Conservation (phyloP, 2,113 vertebrate species). For the Varanus komodoensis region DNA sequence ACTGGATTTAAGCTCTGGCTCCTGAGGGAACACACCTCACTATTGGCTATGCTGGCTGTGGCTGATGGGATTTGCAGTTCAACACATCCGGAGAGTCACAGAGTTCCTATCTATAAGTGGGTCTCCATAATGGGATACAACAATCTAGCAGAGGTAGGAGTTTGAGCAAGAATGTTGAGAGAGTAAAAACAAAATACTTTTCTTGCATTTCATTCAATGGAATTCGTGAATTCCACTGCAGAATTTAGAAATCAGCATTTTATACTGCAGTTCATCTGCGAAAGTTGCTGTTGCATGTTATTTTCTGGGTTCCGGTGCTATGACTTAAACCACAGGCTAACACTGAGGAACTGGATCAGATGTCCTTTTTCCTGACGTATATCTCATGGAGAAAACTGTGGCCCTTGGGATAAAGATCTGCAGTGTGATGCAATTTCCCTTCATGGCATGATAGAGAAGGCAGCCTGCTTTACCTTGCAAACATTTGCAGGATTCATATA, state of each 20-base stretch:
- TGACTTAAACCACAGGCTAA: not conserved
- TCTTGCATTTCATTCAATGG: not conserved
- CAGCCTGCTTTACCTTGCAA: no score
- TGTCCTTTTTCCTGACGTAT: not conserved
- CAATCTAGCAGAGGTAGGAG: not conserved
- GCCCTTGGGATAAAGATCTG: no score
- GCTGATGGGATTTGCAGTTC: no score
- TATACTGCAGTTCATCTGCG: not conserved
- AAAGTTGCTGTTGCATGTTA: not conserved
- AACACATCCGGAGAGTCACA: no score
- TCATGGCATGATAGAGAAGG: no score
- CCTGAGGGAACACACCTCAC: not conserved
- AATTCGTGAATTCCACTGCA: no score
- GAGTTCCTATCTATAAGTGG: not conserved
- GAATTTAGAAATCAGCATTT: not conserved
- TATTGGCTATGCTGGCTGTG: no score
- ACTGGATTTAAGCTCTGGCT: not conserved
- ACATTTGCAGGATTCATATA: no score
- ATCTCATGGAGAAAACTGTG: no score
- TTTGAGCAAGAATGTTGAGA: not conserved
- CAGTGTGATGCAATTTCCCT: no score
- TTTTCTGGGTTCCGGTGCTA: not conserved
- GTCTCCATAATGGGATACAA: not conserved
- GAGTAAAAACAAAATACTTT: not conserved
- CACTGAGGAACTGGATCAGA: not conserved